Conservation (phyloP, 2,113 vertebrate genomes). For the Octodon degus region DNA sequence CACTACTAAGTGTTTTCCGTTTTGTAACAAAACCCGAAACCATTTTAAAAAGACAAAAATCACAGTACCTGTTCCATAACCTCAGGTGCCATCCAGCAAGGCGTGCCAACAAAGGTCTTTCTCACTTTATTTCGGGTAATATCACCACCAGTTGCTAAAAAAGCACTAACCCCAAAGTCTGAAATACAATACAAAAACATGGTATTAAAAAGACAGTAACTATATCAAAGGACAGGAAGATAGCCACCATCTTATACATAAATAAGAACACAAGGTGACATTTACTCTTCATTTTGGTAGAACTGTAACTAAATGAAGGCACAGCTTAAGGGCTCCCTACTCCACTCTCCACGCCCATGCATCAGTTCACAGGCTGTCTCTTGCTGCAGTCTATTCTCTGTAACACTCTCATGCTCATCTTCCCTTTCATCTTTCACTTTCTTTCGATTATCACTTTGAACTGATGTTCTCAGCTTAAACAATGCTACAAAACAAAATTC, state of each 20-base stretch:
- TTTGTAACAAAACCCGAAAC: constrained; percentile 20
- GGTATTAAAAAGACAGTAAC: constrained; percentile 50
- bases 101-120: constrained; percentile 98
- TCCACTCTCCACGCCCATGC: not conserved
- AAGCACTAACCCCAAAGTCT: constrained; percentile 99
- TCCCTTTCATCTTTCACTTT: not conserved
- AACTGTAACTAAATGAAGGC: not conserved
- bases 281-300: not conserved
- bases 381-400: not conserved
- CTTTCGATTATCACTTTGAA: not conserved
- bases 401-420: not conserved
- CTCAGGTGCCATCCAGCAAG: constrained; percentile 99
- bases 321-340: not conserved
- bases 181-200: constrained; percentile 73
- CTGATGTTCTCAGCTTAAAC: not conserved
- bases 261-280: not conserved
- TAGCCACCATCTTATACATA: constrained; percentile 4
- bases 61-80: constrained; percentile 97
- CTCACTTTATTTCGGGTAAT: constrained; percentile 98
- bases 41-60: constrained; percentile 10
- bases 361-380: not conserved
- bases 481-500: not conserved
- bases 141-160: constrained; percentile 97
- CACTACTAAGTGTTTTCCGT: not conserved
- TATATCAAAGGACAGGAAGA: not conserved